phyloP scores from a whole-genome alignment of 2,113 vertebrate species.

The Urocitellus parryii region DNA sequence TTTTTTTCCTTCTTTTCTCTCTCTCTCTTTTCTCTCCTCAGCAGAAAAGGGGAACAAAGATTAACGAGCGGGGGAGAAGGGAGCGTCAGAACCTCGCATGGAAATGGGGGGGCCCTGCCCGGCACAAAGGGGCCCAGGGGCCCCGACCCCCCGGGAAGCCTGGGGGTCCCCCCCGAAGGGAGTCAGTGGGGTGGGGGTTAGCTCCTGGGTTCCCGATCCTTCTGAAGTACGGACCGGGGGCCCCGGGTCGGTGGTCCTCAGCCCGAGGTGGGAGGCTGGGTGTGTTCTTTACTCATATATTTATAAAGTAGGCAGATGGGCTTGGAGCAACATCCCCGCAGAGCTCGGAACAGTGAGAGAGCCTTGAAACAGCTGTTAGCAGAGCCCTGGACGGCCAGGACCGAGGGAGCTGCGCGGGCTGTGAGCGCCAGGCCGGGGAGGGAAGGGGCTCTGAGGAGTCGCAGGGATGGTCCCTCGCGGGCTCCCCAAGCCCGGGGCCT shows the following conservation, averaged over 20 bases:
- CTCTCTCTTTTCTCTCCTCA: conserved; percentile 55
- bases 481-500: neutral
- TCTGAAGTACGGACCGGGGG: neutral
- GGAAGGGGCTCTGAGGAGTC: neutral
- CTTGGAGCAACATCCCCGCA: conserved; percentile 53
- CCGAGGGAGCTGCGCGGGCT: conserved; percentile 58
- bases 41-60: conserved; percentile 85
- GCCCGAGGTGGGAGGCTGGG: conserved; percentile 39
- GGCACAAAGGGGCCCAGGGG: conserved; percentile 61
- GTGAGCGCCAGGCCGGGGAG: neutral
- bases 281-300: conserved; percentile 23
- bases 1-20: conserved; percentile 73
- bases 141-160: conserved; percentile 53
- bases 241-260: conserved; percentile 19
- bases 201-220: conserved; percentile 5
- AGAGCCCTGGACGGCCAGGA: conserved; percentile 65
- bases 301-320: conserved; percentile 75
- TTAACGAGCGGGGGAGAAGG: conserved; percentile 72
- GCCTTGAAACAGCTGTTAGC: conserved; percentile 63
- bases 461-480: neutral
- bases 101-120: conserved; percentile 45
- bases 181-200: neutral
- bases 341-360: conserved; percentile 29
- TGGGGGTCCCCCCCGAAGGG: conserved; percentile 31
- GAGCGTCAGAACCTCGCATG: conserved; percentile 57